These are phyloP conservation scores for Stichodactyla helianthus DNA, from an alignment of 64 coral and sea anemone genomes.

Conservation along the genomic window DNA sequence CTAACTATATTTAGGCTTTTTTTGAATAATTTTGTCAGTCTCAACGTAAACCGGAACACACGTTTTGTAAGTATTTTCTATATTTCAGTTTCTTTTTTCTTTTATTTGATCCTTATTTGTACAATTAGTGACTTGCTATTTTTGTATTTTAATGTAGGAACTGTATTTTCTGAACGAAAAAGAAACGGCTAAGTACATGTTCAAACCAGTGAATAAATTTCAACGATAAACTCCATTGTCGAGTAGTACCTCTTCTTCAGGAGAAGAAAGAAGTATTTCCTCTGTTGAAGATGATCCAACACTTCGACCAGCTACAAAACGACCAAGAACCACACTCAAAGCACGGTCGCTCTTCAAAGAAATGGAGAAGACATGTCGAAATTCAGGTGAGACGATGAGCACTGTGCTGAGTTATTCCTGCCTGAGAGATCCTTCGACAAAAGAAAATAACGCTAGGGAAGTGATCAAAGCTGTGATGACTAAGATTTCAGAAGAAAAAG, in stretches of 20 bases:
- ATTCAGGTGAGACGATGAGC: not conserved
- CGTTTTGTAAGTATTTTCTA: too few relatives aligned
- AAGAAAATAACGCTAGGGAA: not conserved
- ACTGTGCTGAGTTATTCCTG: not conserved
- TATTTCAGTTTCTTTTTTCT: too few relatives aligned
- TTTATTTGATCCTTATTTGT: too few relatives aligned
- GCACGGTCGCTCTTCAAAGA: not conserved
- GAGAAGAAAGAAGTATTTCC: not conserved
- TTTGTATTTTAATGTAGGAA: too few relatives aligned
- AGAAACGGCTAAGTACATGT: too few relatives aligned
- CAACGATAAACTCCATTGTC: slow-evolving; percentile 1
- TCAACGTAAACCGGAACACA: too few relatives aligned
- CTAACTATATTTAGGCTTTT: too few relatives aligned
- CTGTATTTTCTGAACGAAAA: too few relatives aligned
- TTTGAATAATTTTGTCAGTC: too few relatives aligned
- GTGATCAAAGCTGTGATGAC: not conserved
- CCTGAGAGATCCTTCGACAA: not conserved
- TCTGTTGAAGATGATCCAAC: not conserved
- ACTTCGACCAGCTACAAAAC: not conserved
- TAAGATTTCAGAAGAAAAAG: not conserved
- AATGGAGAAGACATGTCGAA: not conserved
- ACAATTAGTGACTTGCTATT: too few relatives aligned
- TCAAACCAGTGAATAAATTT: too few relatives aligned
- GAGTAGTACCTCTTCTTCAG: not conserved
- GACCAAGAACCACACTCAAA: not conserved